Conservation (phyloP, 2,888 invertebrate species). For the Nymphalis urticae region DNA sequence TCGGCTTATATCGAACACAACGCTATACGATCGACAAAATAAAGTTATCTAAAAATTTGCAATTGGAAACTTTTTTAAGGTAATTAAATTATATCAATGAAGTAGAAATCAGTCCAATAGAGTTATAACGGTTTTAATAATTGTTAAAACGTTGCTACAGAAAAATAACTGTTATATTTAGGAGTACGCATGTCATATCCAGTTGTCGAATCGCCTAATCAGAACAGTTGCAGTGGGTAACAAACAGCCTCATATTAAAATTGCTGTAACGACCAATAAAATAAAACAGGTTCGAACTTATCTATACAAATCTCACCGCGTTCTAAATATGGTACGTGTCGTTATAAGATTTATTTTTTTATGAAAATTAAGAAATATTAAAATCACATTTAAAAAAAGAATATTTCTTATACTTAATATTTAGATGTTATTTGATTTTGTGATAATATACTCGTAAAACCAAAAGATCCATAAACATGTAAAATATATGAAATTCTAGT, state of each 20-base stretch:
- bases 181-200: conserved; percentile 1
- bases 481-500: too few relatives aligned
- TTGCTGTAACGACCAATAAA: conserved; percentile 1
- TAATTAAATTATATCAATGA: conserved; percentile 1
- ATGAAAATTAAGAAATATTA: too few relatives aligned
- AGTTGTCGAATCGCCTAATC: neutral
- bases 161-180: conserved; percentile 4
- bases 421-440: too few relatives aligned
- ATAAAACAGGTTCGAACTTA: conserved; percentile 4
- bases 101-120: conserved; percentile 2
- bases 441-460: too few relatives aligned
- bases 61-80: neutral
- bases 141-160: conserved; percentile 2
- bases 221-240: neutral
- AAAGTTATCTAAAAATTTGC: neutral
- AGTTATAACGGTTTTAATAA: conserved; percentile 8
- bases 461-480: too few relatives aligned
- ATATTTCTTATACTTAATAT: too few relatives aligned
- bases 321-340: neutral
- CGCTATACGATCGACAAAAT: neutral
- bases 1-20: too few relatives aligned
- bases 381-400: too few relatives aligned
- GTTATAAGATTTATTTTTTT: too few relatives aligned
- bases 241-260: neutral
- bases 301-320: neutral